Percentiles rank a stretch among this genome's conserved stretches.
Conservation (phyloP, 2,113 vertebrate species). For the Cygnus buccinator region DNA sequence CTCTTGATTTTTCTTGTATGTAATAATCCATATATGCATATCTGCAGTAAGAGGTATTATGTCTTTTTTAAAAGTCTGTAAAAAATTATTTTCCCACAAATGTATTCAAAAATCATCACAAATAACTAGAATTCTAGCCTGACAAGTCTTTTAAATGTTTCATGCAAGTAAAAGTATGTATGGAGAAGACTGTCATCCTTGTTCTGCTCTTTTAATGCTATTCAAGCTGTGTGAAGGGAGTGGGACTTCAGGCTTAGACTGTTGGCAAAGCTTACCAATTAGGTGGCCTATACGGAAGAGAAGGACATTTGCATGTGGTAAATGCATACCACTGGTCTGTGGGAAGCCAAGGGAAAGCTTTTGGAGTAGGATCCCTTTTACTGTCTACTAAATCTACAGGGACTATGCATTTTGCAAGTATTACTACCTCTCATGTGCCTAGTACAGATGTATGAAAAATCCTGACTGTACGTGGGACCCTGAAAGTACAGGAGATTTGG, state of each 20-base stretch:
- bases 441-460: background rate
- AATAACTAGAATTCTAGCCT: background rate
- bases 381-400: background rate
- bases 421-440: background rate
- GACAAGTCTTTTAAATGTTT: background rate
- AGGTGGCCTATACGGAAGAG: background rate
- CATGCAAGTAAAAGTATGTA: background rate
- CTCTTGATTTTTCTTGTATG: background rate
- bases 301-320: background rate
- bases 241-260: background rate
- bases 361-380: background rate
- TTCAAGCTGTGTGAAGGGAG: background rate
- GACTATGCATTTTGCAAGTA: background rate
- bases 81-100: background rate
- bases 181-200: background rate
- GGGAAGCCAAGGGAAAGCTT: background rate
- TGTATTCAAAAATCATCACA: background rate
- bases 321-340: background rate
- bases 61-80: background rate
- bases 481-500: background rate
- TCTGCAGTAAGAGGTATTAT: background rate
- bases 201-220: background rate
- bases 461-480: background rate
- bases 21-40: background rate
- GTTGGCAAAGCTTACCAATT: background rate